These are phyloP conservation scores for Labrus mixtus DNA, from an alignment of 2,113 vertebrate genomes.

Conservation along the genomic window DNA sequence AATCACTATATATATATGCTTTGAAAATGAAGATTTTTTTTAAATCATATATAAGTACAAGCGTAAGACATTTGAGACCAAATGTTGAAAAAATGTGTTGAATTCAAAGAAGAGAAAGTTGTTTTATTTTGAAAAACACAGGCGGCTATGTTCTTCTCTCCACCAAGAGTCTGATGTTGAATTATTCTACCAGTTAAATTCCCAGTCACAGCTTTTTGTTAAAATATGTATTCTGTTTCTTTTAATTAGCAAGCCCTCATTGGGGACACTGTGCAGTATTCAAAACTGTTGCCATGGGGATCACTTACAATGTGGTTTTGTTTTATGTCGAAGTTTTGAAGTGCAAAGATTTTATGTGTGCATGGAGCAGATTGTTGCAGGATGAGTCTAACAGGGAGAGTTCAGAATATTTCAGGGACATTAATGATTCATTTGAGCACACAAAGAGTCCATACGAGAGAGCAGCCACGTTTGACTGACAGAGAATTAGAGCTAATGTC, in stretches of 20 bases:
- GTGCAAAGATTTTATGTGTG: too few species aligned
- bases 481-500: conserved; percentile 27
- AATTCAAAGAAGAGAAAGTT: neutral
- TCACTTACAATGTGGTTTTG: neutral
- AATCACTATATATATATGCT: too few species aligned
- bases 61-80: too few species aligned
- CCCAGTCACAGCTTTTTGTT: neutral
- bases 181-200: too few species aligned
- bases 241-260: neutral
- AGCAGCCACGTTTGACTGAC: neutral
- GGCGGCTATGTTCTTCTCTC: neutral
- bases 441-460: neutral
- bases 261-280: neutral
- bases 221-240: neutral
- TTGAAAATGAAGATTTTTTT: too few species aligned
- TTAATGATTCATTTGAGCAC: neutral
- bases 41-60: too few species aligned
- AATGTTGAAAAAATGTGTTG: too few species aligned
- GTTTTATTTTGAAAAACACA: neutral
- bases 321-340: neutral
- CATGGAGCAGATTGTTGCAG: neutral
- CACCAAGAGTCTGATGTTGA: neutral
- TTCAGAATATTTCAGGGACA: neutral
- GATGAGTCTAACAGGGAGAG: neutral
- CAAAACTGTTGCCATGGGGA: neutral